Conservation (phyloP, 2,888 invertebrate species). For the Coenonympha glycerion region DNA sequence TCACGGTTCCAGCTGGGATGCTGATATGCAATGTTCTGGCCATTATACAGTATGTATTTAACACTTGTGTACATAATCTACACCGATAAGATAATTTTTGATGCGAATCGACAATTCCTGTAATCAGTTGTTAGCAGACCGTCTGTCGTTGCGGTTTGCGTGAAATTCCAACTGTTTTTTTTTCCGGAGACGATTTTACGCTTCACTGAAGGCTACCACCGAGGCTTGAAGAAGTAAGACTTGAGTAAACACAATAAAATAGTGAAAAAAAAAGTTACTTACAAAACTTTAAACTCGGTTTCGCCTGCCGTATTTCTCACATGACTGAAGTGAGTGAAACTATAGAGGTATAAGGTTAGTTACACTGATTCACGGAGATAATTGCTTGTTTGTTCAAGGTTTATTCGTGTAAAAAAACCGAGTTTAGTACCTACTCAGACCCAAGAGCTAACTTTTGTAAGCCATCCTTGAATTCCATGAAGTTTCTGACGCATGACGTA, state of each 20-base stretch:
- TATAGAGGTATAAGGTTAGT: constrained; percentile 14
- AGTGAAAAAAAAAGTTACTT: constrained; percentile 31
- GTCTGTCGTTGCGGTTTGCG: constrained; percentile 21
- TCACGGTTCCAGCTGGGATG: constrained; percentile 45
- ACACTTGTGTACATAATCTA: constrained; percentile 72
- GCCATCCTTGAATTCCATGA: constrained; percentile 23
- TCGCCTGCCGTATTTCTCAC: constrained; percentile 14
- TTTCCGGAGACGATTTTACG: constrained; percentile 31
- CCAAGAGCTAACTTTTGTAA: constrained; percentile 8
- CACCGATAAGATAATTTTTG: constrained; percentile 63
- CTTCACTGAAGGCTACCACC: constrained; percentile 38
- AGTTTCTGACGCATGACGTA: constrained; percentile 1
- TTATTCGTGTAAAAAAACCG: constrained; percentile 27
- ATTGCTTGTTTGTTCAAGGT: constrained; percentile 30
- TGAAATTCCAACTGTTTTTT: constrained; percentile 16
- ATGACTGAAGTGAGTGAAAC: constrained; percentile 17
- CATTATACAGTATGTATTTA: constrained; percentile 57
- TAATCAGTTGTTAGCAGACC: constrained; percentile 33
- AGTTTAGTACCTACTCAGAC: constrained; percentile 26
- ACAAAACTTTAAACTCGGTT: constrained; percentile 33
- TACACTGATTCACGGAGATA: constrained; percentile 29
- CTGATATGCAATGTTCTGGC: constrained; percentile 58
- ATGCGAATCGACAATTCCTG: constrained; percentile 24
- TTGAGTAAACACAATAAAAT: constrained; percentile 16
- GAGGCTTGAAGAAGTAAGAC: constrained; percentile 32